These are phyloP conservation scores for Nephrotoma appendiculata DNA, from an alignment of 2,888 invertebrate species.

Conservation along the genomic window DNA sequence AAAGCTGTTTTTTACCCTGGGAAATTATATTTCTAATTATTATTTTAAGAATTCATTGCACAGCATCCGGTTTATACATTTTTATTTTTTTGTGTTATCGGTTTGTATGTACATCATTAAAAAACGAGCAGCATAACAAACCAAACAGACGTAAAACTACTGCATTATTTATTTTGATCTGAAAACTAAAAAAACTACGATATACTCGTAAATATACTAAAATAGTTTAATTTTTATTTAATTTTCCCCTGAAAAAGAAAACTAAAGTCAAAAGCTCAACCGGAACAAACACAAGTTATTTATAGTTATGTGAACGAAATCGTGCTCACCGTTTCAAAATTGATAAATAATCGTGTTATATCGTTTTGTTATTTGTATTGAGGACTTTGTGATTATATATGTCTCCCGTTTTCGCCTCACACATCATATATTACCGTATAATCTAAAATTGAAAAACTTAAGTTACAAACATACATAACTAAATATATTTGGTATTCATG, in stretches of 20 bases:
- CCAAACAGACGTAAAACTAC: not conserved
- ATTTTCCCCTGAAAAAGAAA: not conserved
- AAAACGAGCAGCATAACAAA: not conserved
- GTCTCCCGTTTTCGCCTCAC: not conserved
- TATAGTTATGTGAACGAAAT: not conserved
- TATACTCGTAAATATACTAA: not conserved
- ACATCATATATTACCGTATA: not conserved
- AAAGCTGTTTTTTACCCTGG: too few species aligned
- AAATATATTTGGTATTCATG: constrained; percentile 2
- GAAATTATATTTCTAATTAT: not conserved
- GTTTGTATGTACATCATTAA: not conserved
- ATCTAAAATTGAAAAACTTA: not conserved
- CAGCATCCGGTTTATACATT: not conserved
- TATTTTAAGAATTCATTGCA: not conserved
- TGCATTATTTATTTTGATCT: not conserved
- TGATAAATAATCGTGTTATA: not conserved
- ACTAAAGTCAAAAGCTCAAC: not conserved
- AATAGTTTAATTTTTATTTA: not conserved
- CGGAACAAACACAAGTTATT: not conserved
- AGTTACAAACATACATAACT: not conserved
- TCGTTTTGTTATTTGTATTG: not conserved
- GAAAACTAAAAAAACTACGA: not conserved
- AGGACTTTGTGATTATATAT: not conserved
- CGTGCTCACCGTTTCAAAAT: not conserved
- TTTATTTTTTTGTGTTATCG: not conserved